These are phyloP conservation scores for Tetragonula clypearis DNA, from an alignment of 1,140 invertebrate genomes.

Conservation along the genomic window DNA sequence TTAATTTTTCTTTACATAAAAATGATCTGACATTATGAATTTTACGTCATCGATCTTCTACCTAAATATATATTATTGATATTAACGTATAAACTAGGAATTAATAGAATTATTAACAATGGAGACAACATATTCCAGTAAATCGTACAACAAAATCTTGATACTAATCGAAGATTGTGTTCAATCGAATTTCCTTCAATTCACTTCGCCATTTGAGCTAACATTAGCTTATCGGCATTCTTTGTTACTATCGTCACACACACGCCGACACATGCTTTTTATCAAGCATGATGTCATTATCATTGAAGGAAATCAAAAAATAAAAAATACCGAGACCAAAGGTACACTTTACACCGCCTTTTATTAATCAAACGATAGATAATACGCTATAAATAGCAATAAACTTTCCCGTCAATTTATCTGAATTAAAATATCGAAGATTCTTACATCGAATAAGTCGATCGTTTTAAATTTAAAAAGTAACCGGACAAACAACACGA, in stretches of 20 bases:
- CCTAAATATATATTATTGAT: no score
- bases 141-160: no score
- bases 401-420: neutral
- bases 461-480: neutral
- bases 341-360: neutral
- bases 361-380: neutral
- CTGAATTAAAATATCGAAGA: neutral
- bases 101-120: no score
- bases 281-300: slow-evolving; percentile 32
- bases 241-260: neutral
- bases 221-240: slow-evolving; percentile 46
- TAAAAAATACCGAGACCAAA: neutral
- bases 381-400: neutral
- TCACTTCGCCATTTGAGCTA: no score
- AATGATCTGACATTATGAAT: no score
- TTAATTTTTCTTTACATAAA: no score
- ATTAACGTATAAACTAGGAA: no score
- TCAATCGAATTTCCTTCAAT: no score
- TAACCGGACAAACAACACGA: neutral
- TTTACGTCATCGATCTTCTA: no score
- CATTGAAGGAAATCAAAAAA: neutral
- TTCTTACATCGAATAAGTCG: neutral
- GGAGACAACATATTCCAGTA: no score
- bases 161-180: no score
- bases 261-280: neutral